Evolutionary conservation across 2,113 vertebrate species (phyloP), one percentile per base, ranked within the genome.

Genomic region (Pollachius pollachius): DNA sequence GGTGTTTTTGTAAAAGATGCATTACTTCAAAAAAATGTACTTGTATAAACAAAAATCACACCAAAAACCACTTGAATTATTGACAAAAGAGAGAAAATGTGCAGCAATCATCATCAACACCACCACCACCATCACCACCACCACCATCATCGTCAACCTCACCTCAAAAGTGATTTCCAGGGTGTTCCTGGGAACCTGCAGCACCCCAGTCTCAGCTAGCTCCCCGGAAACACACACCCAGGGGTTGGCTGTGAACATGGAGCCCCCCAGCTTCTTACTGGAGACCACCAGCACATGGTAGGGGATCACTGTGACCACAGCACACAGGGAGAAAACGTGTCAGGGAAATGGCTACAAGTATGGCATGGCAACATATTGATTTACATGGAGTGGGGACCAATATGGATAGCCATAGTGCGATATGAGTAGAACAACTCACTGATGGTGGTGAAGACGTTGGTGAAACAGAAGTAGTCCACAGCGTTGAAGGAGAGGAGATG

Each of bases 391-490:
- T 48, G 41, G 41, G 41, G 41, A 48, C 41, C 8, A 48, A 48
- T 13, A 48, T 48, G 41, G 41, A 48, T 9, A 48, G 41, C 9
- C 41, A 48, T 9, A 13, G 41, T 48, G 41, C 41, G 11, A 13
- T 48, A 13, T 13, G 30, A 34, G 30, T 12, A 54, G 52, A 54
- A 3, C 12, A 16, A 93, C 97, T 97, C 91, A 99, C 97, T 89
- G 90, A 99, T 95, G 37, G 97, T 98, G 67, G 97, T 99, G 87
- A 99, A 99, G 89, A 98, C 97, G 66, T 98, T 99, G 84, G 97
- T 99, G 81, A 99, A 99, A 79, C 97, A 99, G 74, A 99, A 99
- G 90, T 99, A 99, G 90, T 99, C 97, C 13, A 99, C 97, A 1
- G 97, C 97, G 41, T 96, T 99, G 86, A 99, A 99, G 77, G 97